Conservation (phyloP, 2,113 vertebrate species). For the Anthoscopus minutus region DNA sequence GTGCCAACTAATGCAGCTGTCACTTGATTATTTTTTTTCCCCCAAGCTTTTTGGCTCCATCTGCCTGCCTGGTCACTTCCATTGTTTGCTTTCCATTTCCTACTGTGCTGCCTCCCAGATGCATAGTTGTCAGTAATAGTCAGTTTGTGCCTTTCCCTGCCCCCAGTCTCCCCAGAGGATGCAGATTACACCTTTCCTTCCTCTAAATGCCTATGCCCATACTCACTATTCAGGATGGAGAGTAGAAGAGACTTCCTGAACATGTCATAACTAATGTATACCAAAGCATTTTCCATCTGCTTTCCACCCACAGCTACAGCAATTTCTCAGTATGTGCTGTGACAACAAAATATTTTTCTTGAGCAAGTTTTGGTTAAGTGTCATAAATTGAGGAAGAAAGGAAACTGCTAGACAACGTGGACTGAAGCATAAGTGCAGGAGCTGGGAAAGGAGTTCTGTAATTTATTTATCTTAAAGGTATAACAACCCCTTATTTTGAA, state of each 20-base stretch:
- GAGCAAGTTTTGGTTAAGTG: background rate
- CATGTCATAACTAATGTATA: background rate
- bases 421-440: background rate
- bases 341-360: conserved; percentile 17
- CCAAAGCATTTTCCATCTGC: conserved; percentile 17
- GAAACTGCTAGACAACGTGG: background rate
- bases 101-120: background rate
- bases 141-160: background rate
- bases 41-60: conserved; percentile 6
- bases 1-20: conserved; percentile 34
- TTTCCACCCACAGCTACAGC: background rate
- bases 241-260: conserved; percentile 3
- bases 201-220: background rate
- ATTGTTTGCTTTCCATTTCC: conserved; percentile 18
- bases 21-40: background rate
- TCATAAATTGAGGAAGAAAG: background rate
- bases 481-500: background rate
- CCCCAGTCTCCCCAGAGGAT: background rate
- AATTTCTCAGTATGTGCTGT: background rate
- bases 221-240: background rate
- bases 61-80: conserved; percentile 22
- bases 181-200: conserved; percentile 19
- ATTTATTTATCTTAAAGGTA: background rate
- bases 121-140: background rate
- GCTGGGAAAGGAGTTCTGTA: background rate